A percentile compares a stretch with the other conserved stretches of the same genome.
Conservation (phyloP, 2,113 vertebrate species). For the Cnemophilus loriae region DNA sequence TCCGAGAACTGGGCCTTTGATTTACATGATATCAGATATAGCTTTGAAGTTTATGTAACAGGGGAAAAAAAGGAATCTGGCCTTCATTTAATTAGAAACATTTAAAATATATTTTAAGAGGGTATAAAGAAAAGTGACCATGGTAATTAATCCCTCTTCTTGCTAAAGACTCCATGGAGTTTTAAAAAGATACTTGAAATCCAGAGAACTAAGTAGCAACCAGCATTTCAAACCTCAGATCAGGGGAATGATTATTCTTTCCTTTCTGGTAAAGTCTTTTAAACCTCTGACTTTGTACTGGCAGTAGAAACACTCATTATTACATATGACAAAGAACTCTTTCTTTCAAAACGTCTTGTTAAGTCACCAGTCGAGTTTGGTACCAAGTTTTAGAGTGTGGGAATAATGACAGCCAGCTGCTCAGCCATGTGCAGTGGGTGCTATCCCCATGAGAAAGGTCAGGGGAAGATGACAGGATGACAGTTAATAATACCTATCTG, state of each 20-base stretch:
- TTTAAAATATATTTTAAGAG: not conserved
- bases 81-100: not conserved
- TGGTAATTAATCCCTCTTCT: not conserved
- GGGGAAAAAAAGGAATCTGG: not conserved
- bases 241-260: not conserved
- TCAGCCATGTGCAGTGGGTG: not conserved
- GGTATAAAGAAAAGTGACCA: not conserved
- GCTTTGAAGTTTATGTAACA: not conserved
- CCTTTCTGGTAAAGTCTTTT: not conserved
- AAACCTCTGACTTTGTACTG: not conserved
- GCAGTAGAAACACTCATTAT: conserved; percentile 6
- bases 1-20: not conserved
- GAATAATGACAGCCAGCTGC: not conserved
- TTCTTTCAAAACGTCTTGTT: not conserved
- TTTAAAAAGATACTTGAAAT: not conserved
- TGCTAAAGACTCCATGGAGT: not conserved
- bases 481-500: not conserved
- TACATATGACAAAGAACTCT: not conserved
- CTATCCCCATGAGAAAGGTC: not conserved
- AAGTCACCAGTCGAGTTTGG: not conserved
- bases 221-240: not conserved
- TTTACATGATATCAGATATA: not conserved
- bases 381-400: not conserved
- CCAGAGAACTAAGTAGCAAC: not conserved
- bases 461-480: not conserved